Evolutionary conservation across 23 tunicate species (phyloP), one percentile per base, ranked within the genome.

Genomic region (Trididemnum miniatum): DNA sequence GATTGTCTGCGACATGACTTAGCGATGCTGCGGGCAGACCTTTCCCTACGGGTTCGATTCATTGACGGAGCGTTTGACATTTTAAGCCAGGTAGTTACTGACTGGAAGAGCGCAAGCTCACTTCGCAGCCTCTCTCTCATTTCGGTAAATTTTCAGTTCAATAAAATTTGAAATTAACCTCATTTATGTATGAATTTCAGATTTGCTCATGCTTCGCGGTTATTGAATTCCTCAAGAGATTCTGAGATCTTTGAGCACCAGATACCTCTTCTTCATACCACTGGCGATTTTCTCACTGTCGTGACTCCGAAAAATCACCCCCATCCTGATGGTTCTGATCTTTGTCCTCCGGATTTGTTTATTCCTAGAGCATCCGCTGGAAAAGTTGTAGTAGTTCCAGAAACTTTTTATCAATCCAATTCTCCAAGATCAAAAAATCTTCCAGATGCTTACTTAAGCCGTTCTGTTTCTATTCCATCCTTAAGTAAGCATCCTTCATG

Each of bases 181-280:
- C n/a, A n/a, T n/a, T n/a, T n/a, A n/a, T n/a, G n/a, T n/a, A n/a
- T n/a, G n/a, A n/a, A n/a, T n/a, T n/a, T n/a, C n/a, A n/a, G n/a
- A n/a, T n/a, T n/a, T n/a, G n/a, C n/a, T n/a, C n/a, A n/a, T n/a
- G n/a, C n/a, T n/a, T n/a, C n/a, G n/a, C n/a, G n/a, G n/a, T n/a
- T n/a, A n/a, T 44, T 44, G 15, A 44, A 15, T 9, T 44, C 54
- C 54, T 44, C 54, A 50, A 15, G 22, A 12, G 28, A 35, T 37
- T 71, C 76, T 31, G 36, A 31, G 30, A 31, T 29, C n/a, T 2
- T 26, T 18, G 88, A 76, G 35, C 88, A 79, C 71, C 54, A 65
- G 22, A 71, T 86, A 15, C 84, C 90, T 0, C 90, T 86, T 32
- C 80, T 80, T 29, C 64, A 86, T 71, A 40, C 90, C 31, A 35